Percentiles rank a stretch among this genome's conserved stretches.
Conservation (phyloP, 2,888 invertebrate genomes). For the Masnerella sp. region DNA sequence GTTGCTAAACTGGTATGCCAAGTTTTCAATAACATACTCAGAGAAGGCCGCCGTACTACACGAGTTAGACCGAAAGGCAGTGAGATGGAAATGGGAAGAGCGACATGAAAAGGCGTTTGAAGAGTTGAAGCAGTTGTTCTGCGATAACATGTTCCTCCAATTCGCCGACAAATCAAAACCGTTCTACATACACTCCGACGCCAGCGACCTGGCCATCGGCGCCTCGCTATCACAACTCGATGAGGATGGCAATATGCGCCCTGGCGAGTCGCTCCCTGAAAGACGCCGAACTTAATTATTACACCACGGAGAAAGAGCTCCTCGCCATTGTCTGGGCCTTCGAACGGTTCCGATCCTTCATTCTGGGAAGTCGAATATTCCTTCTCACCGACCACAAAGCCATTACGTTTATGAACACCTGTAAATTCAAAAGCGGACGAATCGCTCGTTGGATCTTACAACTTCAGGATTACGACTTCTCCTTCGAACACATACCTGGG, state of each 20-base stretch:
- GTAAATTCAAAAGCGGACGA: neutral
- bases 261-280: neutral
- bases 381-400: conserved; percentile 1
- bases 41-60: neutral
- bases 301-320: conserved; percentile 3
- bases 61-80: neutral
- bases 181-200: neutral
- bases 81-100: neutral
- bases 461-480: neutral
- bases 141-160: neutral
- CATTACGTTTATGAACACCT: conserved; percentile 5
- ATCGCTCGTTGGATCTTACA: neutral
- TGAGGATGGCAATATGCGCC: neutral
- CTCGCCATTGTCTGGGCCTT: conserved; percentile 2
- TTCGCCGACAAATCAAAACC: neutral
- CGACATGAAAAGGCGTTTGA: neutral
- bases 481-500: neutral
- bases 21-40: neutral
- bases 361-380: neutral
- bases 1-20: neutral
- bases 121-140: neutral
- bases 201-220: neutral
- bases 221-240: neutral
- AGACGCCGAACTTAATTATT: neutral
- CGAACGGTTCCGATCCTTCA: neutral